Evolutionary conservation across 1,140 invertebrate species (phyloP), one percentile per base, ranked within the genome.

Genomic region (Maniola jurtina): DNA sequence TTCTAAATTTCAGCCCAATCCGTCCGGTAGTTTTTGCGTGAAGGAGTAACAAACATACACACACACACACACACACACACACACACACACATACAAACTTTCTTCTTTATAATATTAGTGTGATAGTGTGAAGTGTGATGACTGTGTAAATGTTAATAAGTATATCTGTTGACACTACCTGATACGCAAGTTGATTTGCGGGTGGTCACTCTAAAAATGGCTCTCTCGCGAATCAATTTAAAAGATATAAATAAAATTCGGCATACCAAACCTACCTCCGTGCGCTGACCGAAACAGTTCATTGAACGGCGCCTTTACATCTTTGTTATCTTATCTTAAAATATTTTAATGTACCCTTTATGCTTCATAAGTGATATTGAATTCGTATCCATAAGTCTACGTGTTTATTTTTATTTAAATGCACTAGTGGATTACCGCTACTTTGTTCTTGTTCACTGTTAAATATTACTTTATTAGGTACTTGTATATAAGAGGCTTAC

Each of bases 321-420:
- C 48, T 52, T 52, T 52, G 2, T 52, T 52, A 52, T 52, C 48
- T 52, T 16, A 25, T 52, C 16, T 52, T 52, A 25, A 15, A 45
- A 52, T 52, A 9, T 52, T 52, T 52, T 52, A 52, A 52, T 52
- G 48, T 52, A 52, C 14, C 5, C 14, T 52, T 52, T 52, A 52
- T 52, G 48, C 2, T 52, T 52, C 10, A 25, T 52, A 52, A 52
- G 48, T 52, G 48, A 52, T 52, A 48, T 14, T 48, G 45, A 15
- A n/a, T 48, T 48, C 11, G 1, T 47, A n/a, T 5, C 11, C 45
- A 14, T 48, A 1, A 8, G 0, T 48, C 45, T 38, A 52, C 5
- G 15, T 6, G 47, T 15, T 15, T 50, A 7, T 52, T 0, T 8
- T n/a, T 25, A 25, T 52, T 13, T 15, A 25, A 11, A 16, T 52